phyloP scores from a whole-genome alignment of 2,797 vertebrate genomes.

The Pangasius mekongensis region DNA sequence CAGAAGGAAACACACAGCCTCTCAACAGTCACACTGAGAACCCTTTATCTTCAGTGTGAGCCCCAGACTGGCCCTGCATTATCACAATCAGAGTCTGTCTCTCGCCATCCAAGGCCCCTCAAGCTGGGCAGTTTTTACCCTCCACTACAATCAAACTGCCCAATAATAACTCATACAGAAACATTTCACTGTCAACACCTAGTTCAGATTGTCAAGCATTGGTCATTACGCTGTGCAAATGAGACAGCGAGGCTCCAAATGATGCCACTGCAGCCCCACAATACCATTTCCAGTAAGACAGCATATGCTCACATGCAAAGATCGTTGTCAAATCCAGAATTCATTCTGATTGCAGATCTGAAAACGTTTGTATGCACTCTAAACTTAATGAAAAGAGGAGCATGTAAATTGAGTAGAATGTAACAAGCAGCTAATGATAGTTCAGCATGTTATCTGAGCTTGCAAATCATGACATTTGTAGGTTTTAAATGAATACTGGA shows the following conservation, averaged over 20 bases:
- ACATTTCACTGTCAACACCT: conserved; percentile 19
- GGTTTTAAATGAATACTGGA: not conserved
- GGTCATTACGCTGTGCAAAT: not conserved
- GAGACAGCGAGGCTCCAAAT: conserved; percentile 11
- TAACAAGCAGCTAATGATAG: not conserved
- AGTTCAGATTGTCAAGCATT: conserved; percentile 12
- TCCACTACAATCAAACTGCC: conserved; percentile 12
- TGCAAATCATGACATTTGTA: not conserved
- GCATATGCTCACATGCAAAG: not conserved
- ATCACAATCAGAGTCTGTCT: conserved; percentile 38
- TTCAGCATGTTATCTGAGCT: not conserved
- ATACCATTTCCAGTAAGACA: not conserved
- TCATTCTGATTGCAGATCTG: conserved; percentile 1
- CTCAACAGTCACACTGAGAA: conserved; percentile 68
- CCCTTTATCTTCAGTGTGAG: conserved; percentile 58
- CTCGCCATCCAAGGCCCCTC: conserved; percentile 50
- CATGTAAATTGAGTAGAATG: not conserved
- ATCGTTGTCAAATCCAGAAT: not conserved
- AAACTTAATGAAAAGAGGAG: not conserved
- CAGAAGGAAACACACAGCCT: conserved; percentile 60
- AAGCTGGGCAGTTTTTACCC: conserved; percentile 45
- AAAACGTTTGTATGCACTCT: not conserved
- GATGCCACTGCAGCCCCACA: conserved; percentile 1
- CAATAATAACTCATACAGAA: conserved; percentile 37
- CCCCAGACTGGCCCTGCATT: conserved; percentile 33